These are phyloP conservation scores for Pyrocoelia pectoralis DNA, from an alignment of 2,888 invertebrate species.

Conservation along the genomic window DNA sequence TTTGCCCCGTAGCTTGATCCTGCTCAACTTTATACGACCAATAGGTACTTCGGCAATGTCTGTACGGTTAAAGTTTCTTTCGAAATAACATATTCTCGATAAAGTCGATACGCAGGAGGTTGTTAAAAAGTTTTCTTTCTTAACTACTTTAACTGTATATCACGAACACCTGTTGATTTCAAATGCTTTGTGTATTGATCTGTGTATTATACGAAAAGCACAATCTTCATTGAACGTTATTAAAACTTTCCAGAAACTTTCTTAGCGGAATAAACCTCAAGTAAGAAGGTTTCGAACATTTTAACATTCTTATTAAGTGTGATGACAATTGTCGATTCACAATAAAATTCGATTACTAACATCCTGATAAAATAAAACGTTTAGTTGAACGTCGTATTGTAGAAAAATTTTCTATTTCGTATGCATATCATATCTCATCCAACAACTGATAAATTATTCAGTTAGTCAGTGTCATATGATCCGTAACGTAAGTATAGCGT, in stretches of 20 bases:
- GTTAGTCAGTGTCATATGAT: slow-evolving; percentile 7
- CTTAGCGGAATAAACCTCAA: slow-evolving; percentile 9
- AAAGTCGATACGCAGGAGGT: slow-evolving; percentile 1
- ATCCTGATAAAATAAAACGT: too few species aligned
- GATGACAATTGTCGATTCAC: neutral
- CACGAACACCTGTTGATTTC: slow-evolving; percentile 32
- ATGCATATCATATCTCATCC: slow-evolving; percentile 22
- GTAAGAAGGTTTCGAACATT: neutral
- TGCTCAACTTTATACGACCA: slow-evolving; percentile 93
- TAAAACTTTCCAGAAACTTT: slow-evolving; percentile 15
- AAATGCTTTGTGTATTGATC: slow-evolving; percentile 28
- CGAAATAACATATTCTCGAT: slow-evolving; percentile 6
- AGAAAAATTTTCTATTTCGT: slow-evolving; percentile 28
- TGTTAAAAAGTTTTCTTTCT: slow-evolving; percentile 9
- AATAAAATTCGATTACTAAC: too few species aligned
- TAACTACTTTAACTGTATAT: slow-evolving; percentile 56
- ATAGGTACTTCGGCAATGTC: slow-evolving; percentile 97
- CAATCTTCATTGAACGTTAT: slow-evolving; percentile 12
- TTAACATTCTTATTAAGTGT: slow-evolving; percentile 10
- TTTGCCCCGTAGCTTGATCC: slow-evolving; percentile 75
- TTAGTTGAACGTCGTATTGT: neutral
- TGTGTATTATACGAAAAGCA: slow-evolving; percentile 17
- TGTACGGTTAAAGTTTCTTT: slow-evolving; percentile 73
- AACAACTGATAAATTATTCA: slow-evolving; percentile 21
- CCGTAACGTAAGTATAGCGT: too few species aligned